Evolutionary conservation across 2,113 vertebrate genomes (phyloP), one percentile per base, ranked within the genome.

Genomic region (Hippocampus barbouri): DNA sequence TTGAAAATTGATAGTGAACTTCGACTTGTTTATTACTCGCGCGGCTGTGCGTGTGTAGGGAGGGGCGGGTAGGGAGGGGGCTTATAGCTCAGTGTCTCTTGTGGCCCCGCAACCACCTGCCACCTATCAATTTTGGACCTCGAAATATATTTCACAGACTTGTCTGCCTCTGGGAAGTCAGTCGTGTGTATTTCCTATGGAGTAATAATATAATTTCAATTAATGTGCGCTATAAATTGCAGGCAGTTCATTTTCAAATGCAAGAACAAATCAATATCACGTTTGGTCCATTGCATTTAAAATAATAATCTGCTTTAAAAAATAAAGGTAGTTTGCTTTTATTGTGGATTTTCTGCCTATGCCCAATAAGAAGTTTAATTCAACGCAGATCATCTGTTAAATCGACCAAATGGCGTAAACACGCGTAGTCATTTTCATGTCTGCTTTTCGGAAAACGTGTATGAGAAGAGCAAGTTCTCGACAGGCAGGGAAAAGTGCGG

Each of bases 111-210:
- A 63, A 71, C 59, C 91, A 89, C 89, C 88, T 90, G 90, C 79
- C 79, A 69, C 82, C 80, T 75, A 85, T 90, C 90, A 83, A 74
- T 90, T 89, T 89, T 73, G 82, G 68, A 83, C 77, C 71, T 69
- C 79, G 72, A 78, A 81, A 86, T 82, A 79, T 85, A 82, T 78
- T 61, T 16, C 59, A 18, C 59, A 61, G 34, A 15, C 25, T 61
- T 3, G 40, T 43, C 73, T 27, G 69, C 61, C 23, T 72, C 30
- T 51, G 62, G 21, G 15, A 53, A 45, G 38, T 70, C 45, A 61
- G 57, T 27, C 9, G 27, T 12, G 5, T 20, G 14, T 57, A 60
- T 60, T 60, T 27, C 0, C 18, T 34, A 20, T 34, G 8, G 0
- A 23, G 8, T 8, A 10, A 56, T 23, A 3, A 54, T 9, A 9